These are phyloP conservation scores for Psammodynastes pulverulentus DNA, from an alignment of 2,113 vertebrate species.

Conservation along the genomic window DNA sequence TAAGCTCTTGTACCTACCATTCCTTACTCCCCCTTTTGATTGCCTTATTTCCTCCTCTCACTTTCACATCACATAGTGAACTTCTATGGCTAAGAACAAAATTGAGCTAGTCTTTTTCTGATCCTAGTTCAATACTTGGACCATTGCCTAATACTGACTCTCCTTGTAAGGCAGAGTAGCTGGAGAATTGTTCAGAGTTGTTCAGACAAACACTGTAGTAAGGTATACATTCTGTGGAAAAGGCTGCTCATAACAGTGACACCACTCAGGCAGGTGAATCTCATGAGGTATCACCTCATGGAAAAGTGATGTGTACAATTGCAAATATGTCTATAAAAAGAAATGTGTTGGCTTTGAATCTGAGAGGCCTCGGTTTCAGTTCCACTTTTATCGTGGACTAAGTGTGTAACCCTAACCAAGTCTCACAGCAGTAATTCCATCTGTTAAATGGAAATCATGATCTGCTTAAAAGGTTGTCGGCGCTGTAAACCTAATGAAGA, in stretches of 20 bases:
- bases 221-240: not conserved
- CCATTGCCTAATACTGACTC: not conserved
- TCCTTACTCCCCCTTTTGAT: not conserved
- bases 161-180: not conserved
- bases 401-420: not conserved
- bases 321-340: not conserved
- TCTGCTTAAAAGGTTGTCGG: not conserved
- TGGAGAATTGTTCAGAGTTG: not conserved
- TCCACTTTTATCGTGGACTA: not conserved
- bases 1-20: not conserved
- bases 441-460: conserved; percentile 7
- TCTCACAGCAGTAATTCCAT: not conserved
- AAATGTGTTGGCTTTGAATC: not conserved
- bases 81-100: not conserved
- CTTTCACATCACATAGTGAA: not conserved
- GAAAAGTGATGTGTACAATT: not conserved
- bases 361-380: not conserved
- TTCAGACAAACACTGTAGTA: not conserved
- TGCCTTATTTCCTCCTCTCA: not conserved
- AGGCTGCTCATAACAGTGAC: not conserved
- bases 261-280: not conserved
- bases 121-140: not conserved
- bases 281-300: not conserved
- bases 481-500: not conserved
- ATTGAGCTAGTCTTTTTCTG: not conserved